A percentile compares a stretch with the other conserved stretches of the same genome.
phyloP scores from a whole-genome alignment of 2,888 invertebrate species.

The Lydus trimaculatus region DNA sequence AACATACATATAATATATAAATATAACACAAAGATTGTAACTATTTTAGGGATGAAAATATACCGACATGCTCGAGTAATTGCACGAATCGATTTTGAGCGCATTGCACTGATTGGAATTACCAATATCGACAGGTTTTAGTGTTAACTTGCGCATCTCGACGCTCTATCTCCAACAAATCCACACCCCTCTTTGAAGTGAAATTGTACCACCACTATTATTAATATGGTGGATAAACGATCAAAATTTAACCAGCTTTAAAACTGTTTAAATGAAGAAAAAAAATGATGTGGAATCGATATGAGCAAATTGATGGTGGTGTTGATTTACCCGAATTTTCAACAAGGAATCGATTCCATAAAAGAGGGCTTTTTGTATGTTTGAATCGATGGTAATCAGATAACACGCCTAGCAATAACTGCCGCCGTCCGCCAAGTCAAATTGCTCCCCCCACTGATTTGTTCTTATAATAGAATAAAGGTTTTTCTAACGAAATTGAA shows the following conservation, averaged over 20 bases:
- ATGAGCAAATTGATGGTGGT: not conserved
- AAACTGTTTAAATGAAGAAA: not conserved
- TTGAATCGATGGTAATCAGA: slow-evolving; percentile 56
- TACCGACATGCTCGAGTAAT: slow-evolving; percentile 49
- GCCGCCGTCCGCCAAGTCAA: slow-evolving; percentile 48
- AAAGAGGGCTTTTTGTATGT: not conserved
- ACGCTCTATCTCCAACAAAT: slow-evolving; percentile 12
- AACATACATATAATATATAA: slow-evolving; percentile 8
- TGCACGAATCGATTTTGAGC: slow-evolving; percentile 47
- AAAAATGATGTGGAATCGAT: not conserved
- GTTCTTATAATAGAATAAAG: slow-evolving; percentile 48
- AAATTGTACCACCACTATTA: not conserved
- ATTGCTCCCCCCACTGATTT: slow-evolving; percentile 49
- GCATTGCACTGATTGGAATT: slow-evolving; percentile 50
- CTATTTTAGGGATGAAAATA: slow-evolving; percentile 36
- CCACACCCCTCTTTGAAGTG: slow-evolving; percentile 7
- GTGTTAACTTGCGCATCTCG: slow-evolving; percentile 33
- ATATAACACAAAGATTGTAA: slow-evolving; percentile 19
- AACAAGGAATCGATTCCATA: not conserved
- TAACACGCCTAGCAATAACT: slow-evolving; percentile 52
- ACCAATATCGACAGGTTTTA: slow-evolving; percentile 39
- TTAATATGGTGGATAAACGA: not conserved
- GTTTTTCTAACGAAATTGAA: slow-evolving; percentile 51
- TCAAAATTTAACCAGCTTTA: not conserved
- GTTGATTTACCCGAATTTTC: not conserved